Evolutionary conservation across 2,797 vertebrate species (phyloP).

Genomic region (Epinephelus awoara): DNA sequence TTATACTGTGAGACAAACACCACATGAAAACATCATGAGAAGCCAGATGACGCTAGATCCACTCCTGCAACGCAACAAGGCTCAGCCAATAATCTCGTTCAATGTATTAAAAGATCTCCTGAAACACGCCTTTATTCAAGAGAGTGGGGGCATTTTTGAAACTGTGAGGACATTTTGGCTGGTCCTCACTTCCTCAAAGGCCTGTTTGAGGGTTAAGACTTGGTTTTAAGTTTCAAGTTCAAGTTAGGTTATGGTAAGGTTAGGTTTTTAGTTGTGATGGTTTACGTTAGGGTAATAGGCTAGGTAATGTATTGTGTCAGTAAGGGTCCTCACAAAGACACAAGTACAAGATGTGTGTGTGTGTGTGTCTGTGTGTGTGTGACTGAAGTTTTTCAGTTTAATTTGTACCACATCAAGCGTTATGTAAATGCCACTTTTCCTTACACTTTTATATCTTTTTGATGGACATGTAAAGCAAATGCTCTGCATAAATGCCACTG

Average conservation of each 20-base stretch:
- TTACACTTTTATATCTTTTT: neutral
- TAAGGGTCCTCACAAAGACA: too few species aligned
- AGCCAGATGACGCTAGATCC: constrained; percentile 32
- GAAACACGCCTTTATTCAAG: too few species aligned
- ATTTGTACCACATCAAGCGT: neutral
- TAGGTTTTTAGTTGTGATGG: too few species aligned
- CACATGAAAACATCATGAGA: constrained; percentile 28
- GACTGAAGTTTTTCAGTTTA: neutral
- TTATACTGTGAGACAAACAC: constrained; percentile 35
- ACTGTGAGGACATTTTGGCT: too few species aligned
- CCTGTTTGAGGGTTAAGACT: too few species aligned
- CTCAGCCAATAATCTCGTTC: constrained; percentile 16
- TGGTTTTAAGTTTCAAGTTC: too few species aligned
- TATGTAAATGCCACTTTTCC: neutral
- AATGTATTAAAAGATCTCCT: constrained; percentile 22
- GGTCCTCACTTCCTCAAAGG: too few species aligned
- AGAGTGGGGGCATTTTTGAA: too few species aligned
- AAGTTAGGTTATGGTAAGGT: too few species aligned
- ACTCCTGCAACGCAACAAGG: constrained; percentile 2
- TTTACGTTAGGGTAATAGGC: too few species aligned
- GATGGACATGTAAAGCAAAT: constrained; percentile 2
- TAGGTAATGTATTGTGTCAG: too few species aligned
- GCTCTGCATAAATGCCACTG: neutral
- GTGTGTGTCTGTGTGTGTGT: neutral
- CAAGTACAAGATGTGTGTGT: too few species aligned